Conservation (phyloP, 2,797 vertebrate genomes). For the Diplodus puntazzo region DNA sequence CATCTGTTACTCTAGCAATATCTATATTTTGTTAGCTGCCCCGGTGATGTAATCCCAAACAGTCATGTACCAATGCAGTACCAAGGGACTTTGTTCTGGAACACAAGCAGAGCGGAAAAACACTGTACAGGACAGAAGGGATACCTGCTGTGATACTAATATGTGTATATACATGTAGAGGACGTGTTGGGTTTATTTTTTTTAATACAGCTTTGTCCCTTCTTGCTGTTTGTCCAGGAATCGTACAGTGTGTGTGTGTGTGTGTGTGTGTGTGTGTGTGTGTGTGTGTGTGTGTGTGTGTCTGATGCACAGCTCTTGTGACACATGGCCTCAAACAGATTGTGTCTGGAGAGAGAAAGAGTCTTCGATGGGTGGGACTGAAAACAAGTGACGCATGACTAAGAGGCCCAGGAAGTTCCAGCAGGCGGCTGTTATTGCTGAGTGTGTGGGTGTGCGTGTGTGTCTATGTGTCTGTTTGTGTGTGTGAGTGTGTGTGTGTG, state of each 20-base stretch:
- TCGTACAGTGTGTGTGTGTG: slow-evolving; percentile 17
- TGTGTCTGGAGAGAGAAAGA: slow-evolving; percentile 67
- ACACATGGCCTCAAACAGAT: slow-evolving; percentile 67
- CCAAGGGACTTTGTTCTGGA: slow-evolving; percentile 53
- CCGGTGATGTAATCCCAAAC: slow-evolving; percentile 70
- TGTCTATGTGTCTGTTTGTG: slow-evolving; percentile 51
- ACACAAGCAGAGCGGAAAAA: slow-evolving; percentile 70
- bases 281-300: slow-evolving; percentile 1
- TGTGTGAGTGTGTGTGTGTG: background rate
- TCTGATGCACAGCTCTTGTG: slow-evolving; percentile 62
- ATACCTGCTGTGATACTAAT: slow-evolving; percentile 63
- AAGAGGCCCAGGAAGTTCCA: slow-evolving; percentile 81
- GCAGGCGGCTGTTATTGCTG: slow-evolving; percentile 78
- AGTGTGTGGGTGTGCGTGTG: slow-evolving; percentile 57
- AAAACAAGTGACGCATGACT: slow-evolving; percentile 84
- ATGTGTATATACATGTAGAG: slow-evolving; percentile 33
- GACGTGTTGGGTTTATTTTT: slow-evolving; percentile 32
- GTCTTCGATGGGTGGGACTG: slow-evolving; percentile 74
- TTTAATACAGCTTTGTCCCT: slow-evolving; percentile 30
- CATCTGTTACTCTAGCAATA: slow-evolving; percentile 71
- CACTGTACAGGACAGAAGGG: slow-evolving; percentile 35
- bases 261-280: slow-evolving; percentile 2
- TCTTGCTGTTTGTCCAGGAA: slow-evolving; percentile 47
- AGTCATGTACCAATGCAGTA: slow-evolving; percentile 52
- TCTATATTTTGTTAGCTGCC: slow-evolving; percentile 76